Base-by-base conservation (phyloP, 2,113 vertebrate genomes). In the Manacus vitellinus region DNA sequence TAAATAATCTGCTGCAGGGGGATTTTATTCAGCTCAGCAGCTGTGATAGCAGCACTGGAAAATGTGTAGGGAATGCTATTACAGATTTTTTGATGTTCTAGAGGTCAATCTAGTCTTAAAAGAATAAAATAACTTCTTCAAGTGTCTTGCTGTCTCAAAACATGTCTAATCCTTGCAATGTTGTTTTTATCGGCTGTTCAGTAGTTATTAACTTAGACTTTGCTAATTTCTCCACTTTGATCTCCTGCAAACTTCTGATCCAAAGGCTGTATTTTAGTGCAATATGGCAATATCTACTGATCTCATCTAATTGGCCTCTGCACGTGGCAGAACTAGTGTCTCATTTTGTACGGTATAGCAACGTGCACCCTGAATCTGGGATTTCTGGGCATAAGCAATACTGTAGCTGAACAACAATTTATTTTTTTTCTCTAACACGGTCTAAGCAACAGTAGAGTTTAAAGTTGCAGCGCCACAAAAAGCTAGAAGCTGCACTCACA, bases 71-170 rank as follows among this genome's bases (percentile, higher is more conserved):
- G 58, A 91, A 61, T 89, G 92, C 39, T 44, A 8, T 30, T 83
- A 39, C 17, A 72, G 39, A 49, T 75, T 82, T 92, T 59, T 82
- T 94, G 7, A 10, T 62, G 14, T 92, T 90, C 44, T 85, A 72
- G 71, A 85, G 22, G 61, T 93, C 66, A 59, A 2, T 41, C 14
- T 88, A 77, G 15, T 73, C 58, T 90, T 79, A 33, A 59, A 78
- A 56, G 33, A 35, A 81, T 33, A 37, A 67, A 86, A 33, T 12
- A 73, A 35, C 23, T 67, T 86, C 52, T 82, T 81, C 51, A 41
- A 56, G 56, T 81, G 49, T 49, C 41, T 87, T 61, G 16, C n/a
- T 1, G 1, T 12, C 66, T 75, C 41, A 87, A 54, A 91, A 25
- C 23, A 43, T 58, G 13, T 10, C 12, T 81, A 52, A 73, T 82